Conservation (phyloP, 2,888 invertebrate species). For the Scelioninae gen. 2 region DNA sequence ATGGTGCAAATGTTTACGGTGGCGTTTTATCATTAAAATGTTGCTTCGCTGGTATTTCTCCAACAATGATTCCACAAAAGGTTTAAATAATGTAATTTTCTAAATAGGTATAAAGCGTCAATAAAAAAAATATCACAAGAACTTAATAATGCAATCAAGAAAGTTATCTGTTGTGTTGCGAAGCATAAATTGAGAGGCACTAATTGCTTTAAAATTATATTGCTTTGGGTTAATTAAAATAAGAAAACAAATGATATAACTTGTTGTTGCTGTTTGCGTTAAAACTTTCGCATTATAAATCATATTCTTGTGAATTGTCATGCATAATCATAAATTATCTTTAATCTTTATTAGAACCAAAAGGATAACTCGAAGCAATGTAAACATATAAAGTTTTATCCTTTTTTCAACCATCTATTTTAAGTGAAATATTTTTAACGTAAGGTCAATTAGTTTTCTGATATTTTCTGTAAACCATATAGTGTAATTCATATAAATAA, state of each 20-base stretch:
- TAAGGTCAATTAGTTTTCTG: too few relatives aligned
- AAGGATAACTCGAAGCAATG: not conserved
- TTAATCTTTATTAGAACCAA: not conserved
- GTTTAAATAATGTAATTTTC: constrained; percentile 11
- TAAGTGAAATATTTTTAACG: too few relatives aligned
- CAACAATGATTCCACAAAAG: not conserved
- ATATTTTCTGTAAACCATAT: too few relatives aligned
- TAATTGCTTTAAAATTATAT: constrained; percentile 13
- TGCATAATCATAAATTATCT: not conserved
- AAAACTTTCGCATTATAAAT: too few relatives aligned
- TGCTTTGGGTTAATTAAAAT: constrained; percentile 16
- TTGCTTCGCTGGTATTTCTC: not conserved
- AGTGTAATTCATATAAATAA: too few relatives aligned
- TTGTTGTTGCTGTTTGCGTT: not conserved
- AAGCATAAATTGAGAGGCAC: constrained; percentile 2
- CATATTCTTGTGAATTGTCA: too few relatives aligned
- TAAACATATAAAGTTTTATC: too few relatives aligned
- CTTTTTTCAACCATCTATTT: too few relatives aligned
- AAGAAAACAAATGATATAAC: constrained; percentile 7
- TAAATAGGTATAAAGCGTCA: constrained; percentile 11
- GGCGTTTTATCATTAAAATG: constrained; percentile 1
- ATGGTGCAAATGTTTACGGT: not conserved
- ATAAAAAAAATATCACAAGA: constrained; percentile 15
- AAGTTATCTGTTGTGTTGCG: constrained; percentile 20
- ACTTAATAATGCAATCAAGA: constrained; percentile 20